A percentile compares a stretch with the other conserved stretches of the same genome.
Conservation (phyloP, 2,113 vertebrate species). For the Syrrhaptes paradoxus region DNA sequence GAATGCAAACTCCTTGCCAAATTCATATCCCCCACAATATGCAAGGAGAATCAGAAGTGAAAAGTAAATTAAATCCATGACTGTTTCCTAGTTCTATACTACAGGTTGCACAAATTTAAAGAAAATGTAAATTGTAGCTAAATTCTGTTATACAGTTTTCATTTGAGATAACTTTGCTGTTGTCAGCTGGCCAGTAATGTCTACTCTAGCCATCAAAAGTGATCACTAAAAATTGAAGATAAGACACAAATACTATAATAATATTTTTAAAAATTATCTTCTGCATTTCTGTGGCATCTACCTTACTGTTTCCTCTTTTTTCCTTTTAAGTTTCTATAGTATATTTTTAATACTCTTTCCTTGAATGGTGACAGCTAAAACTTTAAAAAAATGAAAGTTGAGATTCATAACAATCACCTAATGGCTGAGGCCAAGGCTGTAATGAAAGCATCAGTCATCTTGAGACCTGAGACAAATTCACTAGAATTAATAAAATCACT, state of each 20-base stretch:
- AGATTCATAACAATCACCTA: not conserved
- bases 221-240: not conserved
- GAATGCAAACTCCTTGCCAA: constrained; percentile 54
- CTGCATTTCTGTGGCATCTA: not conserved
- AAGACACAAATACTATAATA: not conserved
- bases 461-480: not conserved
- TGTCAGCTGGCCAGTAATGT: not conserved
- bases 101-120: not conserved
- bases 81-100: constrained; percentile 12
- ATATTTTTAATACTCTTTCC: not conserved
- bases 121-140: not conserved
- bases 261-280: not conserved
- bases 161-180: not conserved
- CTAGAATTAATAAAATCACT: constrained; percentile 2
- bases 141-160: not conserved
- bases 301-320: not conserved
- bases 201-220: not conserved
- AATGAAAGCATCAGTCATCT: constrained; percentile 30
- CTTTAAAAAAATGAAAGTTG: not conserved
- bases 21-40: constrained; percentile 5
- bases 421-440: not conserved
- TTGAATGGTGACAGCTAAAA: not conserved
- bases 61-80: constrained; percentile 42
- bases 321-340: not conserved
- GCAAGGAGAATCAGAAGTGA: constrained; percentile 37